Base-by-base conservation (phyloP, 1,140 invertebrate genomes). In the Drosophila sp. region DNA sequence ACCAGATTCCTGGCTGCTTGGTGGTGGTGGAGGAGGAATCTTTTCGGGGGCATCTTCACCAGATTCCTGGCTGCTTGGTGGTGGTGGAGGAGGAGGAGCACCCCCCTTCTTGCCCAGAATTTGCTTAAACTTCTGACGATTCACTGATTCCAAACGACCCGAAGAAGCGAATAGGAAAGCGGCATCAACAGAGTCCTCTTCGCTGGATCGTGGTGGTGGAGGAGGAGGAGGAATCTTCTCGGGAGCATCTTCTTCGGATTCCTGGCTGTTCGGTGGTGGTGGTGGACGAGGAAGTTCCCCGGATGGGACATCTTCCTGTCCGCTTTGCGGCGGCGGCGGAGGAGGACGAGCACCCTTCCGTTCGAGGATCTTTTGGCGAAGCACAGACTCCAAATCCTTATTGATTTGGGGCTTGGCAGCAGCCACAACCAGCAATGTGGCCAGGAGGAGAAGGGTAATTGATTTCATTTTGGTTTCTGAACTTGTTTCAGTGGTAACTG, bases 91-190 rank as follows among this genome's bases (percentile, higher is more conserved):
- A 41, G 41, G 41, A 6, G 7, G n/a, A 6, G 41, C 41, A 17
- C 41, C 41, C 17, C n/a, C 41, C 41, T 44, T 44, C 17, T 44
- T 44, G 41, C n/a, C n/a, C 44, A 50, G 27, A 50, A 50, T 50
- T 6, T 50, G 23, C 23, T 50, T 50, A 50, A 50, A 23, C 5
- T 50, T 25, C 10, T 50, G 44, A 5, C 44, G 23, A 1, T 25
- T 50, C n/a, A 50, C 1, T 27, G 44, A 27, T 27, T 6, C 44
- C 44, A 27, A 10, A 27, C 44, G 44, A 1, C 44, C 7, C 2
- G 23, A 25, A 0, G 23, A 50, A 27, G 23, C 23, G 2, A 50
- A 6, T 10, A 50, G 8, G 23, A 27, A 50, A 27, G 44, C 44
- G 3, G 44, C 44, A 25, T 50, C 23, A 50, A 8, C 44, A 25